Conservation (phyloP, 2,113 vertebrate species). For the Lycocorax pyrrhopterus region DNA sequence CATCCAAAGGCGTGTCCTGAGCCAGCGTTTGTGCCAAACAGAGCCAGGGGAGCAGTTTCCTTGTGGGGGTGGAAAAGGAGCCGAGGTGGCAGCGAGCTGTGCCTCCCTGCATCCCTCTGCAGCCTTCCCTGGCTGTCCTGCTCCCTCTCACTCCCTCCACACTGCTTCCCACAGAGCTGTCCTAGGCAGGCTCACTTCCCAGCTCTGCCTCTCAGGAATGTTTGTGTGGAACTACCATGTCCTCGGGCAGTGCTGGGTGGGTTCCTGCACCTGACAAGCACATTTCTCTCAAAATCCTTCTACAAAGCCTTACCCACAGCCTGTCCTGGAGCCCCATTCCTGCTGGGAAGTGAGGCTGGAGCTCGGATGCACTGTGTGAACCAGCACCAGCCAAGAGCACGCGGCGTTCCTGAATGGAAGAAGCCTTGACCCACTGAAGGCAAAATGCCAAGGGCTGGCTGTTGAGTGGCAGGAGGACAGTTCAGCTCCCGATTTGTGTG, state of each 20-base stretch:
- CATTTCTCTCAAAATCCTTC: not conserved
- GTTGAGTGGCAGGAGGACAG: not conserved
- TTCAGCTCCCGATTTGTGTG: not conserved
- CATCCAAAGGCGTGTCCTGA: not conserved
- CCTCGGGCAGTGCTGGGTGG: not conserved
- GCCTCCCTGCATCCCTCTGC: not conserved
- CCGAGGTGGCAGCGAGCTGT: not conserved
- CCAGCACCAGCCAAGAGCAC: not conserved
- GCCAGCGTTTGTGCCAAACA: not conserved
- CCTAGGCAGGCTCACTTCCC: not conserved
- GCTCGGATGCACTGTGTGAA: not conserved
- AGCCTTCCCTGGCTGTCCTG: not conserved
- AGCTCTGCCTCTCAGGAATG: not conserved
- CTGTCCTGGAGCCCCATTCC: not conserved
- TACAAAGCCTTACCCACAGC: not conserved
- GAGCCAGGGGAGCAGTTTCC: not conserved
- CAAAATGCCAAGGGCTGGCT: not conserved
- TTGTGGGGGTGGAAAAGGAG: not conserved
- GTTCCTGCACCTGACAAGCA: not conserved
- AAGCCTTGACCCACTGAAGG: not conserved
- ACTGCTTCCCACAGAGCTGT: accelerated
- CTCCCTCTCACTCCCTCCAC: not conserved
- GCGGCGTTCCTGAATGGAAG: accelerated
- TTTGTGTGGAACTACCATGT: not conserved
- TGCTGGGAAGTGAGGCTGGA: not conserved